These are phyloP conservation scores for Sarcophaga rosellei DNA, from an alignment of 2,888 invertebrate genomes.

Conservation along the genomic window DNA sequence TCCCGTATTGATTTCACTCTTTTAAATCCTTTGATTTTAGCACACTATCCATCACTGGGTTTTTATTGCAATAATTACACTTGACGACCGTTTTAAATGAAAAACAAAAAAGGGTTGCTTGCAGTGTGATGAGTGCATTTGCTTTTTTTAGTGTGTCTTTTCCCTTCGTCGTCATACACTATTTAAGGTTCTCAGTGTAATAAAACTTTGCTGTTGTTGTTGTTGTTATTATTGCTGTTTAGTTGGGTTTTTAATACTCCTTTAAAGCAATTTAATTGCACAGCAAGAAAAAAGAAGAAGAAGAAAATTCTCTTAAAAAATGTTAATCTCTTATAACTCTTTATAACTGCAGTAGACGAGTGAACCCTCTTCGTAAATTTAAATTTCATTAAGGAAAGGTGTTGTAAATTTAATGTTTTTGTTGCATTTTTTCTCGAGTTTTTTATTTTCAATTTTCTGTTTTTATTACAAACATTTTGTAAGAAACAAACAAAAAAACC, in stretches of 20 bases:
- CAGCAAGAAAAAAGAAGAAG: background rate
- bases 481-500: background rate
- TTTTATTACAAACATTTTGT: conserved; percentile 53
- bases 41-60: conserved; percentile 39
- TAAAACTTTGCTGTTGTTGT: background rate
- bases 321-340: background rate
- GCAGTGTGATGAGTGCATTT: background rate
- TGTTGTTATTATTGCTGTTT: background rate
- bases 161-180: too few relatives aligned
- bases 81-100: conserved; percentile 28
- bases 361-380: background rate
- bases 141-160: background rate
- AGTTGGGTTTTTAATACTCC: background rate
- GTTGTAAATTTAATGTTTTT: conserved; percentile 54
- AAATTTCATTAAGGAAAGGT: conserved; percentile 42
- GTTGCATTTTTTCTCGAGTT: conserved; percentile 2
- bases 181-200: background rate
- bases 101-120: conserved; percentile 17
- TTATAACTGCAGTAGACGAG: background rate
- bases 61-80: conserved; percentile 65
- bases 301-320: background rate
- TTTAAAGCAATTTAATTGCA: background rate
- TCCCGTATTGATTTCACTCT: background rate
- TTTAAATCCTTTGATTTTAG: background rate
- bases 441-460: conserved; percentile 55